Percentiles rank a stretch among this genome's conserved stretches.
Conservation (phyloP, 2,888 invertebrate species). For the Pterostichus madidus region DNA sequence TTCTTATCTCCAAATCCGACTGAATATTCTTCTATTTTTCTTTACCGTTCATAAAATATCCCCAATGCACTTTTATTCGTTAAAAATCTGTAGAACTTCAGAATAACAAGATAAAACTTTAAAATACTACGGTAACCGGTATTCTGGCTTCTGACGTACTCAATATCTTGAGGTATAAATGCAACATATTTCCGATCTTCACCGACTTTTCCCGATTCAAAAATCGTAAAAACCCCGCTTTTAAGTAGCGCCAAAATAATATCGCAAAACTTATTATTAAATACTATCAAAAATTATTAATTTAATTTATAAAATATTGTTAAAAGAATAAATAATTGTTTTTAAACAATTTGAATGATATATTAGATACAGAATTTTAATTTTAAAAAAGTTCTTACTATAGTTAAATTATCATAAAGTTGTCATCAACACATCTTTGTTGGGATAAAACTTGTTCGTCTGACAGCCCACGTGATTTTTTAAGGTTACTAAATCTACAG, state of each 20-base stretch:
- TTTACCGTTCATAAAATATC: background rate
- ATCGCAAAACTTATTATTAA: background rate
- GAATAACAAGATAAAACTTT: slow-evolving; percentile 15
- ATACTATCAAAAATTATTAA: background rate
- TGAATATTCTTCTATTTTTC: background rate
- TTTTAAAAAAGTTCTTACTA: background rate
- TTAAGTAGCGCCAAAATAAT: background rate
- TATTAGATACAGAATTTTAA: background rate
- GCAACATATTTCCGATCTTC: background rate
- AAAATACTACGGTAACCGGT: slow-evolving; percentile 15
- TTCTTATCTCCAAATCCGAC: background rate
- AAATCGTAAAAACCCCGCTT: background rate
- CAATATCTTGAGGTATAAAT: background rate
- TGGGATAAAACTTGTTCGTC: background rate
- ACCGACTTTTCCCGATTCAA: background rate
- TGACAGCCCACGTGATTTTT: slow-evolving; percentile 22
- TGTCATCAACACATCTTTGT: background rate
- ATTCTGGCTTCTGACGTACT: slow-evolving; percentile 25
- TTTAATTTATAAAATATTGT: too few species aligned
- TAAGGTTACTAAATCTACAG: slow-evolving; percentile 58
- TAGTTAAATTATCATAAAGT: too few species aligned
- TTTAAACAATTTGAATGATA: background rate
- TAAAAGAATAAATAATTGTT: background rate
- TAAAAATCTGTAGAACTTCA: background rate
- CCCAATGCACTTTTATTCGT: background rate